phyloP scores from a whole-genome alignment of 2,888 invertebrate species.

The Drosophila limbata region DNA sequence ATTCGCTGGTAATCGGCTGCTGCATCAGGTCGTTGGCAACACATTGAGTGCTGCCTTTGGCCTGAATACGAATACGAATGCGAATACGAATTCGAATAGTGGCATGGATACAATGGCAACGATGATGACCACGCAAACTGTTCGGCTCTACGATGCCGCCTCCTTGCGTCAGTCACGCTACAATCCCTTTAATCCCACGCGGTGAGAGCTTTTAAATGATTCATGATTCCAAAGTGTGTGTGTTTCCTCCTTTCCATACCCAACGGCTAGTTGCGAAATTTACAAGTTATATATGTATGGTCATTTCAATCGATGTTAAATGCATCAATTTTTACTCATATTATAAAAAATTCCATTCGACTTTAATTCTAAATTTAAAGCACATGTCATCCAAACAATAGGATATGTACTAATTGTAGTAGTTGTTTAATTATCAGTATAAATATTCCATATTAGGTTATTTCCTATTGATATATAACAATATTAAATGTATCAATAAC shows the following conservation, averaged over 20 bases:
- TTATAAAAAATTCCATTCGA: background rate
- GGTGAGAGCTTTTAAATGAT: constrained; percentile 75
- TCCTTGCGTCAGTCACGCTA: constrained; percentile 80
- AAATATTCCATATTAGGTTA: no score
- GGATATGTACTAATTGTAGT: no score
- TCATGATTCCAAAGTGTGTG: constrained; percentile 14
- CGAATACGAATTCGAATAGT: constrained; percentile 30
- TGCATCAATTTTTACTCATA: no score
- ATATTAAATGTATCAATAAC: no score
- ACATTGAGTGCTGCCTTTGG: constrained; percentile 78
- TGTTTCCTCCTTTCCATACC: background rate
- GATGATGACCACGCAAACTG: constrained; percentile 62
- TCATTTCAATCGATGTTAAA: background rate
- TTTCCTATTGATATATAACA: no score
- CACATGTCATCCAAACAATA: no score
- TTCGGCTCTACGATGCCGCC: constrained; percentile 76
- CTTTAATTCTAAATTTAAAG: no score
- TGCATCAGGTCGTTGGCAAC: constrained; percentile 73
- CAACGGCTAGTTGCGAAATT: background rate
- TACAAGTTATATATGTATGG: background rate
- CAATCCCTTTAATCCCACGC: constrained; percentile 83
- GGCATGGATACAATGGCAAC: constrained; percentile 9
- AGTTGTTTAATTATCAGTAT: no score
- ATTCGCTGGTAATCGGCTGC: constrained; percentile 44
- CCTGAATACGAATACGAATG: constrained; percentile 40